Percentiles rank a stretch among this genome's conserved stretches.
Evolutionary conservation across 2,797 vertebrate genomes (phyloP).

Genomic region (Megalops cyprinoides): DNA sequence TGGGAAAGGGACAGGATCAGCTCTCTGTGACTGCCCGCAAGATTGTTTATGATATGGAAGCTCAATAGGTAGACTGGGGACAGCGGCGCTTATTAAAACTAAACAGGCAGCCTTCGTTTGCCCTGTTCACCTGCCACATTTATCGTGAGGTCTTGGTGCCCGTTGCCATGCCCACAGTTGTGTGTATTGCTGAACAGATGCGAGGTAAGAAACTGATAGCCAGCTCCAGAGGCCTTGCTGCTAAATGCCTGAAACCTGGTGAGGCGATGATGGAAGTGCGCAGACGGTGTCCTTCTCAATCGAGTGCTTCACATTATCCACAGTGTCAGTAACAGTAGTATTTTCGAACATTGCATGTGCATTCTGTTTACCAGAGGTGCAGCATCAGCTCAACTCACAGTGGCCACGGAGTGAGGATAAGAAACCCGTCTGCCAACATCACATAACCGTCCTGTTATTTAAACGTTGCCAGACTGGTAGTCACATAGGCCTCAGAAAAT

Average conservation of each 20-base stretch:
- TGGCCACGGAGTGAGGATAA: not conserved
- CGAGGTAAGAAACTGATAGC: not conserved
- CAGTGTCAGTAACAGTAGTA: not conserved
- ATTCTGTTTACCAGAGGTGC: not conserved
- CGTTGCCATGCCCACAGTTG: slow-evolving; percentile 31
- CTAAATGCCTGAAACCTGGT: not conserved
- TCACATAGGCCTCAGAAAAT: not conserved
- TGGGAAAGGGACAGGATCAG: slow-evolving; percentile 31
- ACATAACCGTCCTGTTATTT: not conserved
- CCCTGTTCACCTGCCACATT: not conserved
- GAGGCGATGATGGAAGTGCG: not conserved
- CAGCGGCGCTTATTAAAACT: not conserved
- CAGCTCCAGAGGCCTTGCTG: not conserved
- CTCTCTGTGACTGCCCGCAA: not conserved
- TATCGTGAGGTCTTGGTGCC: slow-evolving; percentile 16
- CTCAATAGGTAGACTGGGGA: not conserved
- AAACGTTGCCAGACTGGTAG: not conserved
- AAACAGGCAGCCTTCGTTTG: not conserved
- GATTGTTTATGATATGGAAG: slow-evolving; percentile 20
- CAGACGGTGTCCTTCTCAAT: not conserved
- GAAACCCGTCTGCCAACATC: not conserved
- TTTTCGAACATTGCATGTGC: not conserved
- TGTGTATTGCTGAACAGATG: slow-evolving; percentile 2
- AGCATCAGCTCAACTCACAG: not conserved
- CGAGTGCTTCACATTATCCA: not conserved